Evolutionary conservation across 2,888 invertebrate species (phyloP).

Genomic region (Pheosia tremula): DNA sequence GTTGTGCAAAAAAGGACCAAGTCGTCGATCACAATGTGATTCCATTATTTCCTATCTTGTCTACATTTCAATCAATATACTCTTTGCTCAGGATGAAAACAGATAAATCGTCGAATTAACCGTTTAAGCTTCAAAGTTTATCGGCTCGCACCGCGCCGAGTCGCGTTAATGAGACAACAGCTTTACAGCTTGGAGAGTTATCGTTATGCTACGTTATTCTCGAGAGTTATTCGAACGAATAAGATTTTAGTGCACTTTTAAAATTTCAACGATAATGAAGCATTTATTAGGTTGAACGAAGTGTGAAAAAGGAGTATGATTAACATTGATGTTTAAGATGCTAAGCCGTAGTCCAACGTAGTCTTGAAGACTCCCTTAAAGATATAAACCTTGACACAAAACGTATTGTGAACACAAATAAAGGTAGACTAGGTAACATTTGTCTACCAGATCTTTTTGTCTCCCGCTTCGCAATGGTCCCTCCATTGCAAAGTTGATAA

Average conservation of each 20-base stretch:
- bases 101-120: conserved; percentile 77
- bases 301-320: not conserved
- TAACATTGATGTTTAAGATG: no score
- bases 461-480: no score
- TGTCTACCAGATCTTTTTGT: no score
- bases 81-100: conserved; percentile 40
- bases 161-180: conserved; percentile 71
- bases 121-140: conserved; percentile 53
- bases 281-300: not conserved
- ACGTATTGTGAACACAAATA: no score
- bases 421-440: no score
- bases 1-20: not conserved
- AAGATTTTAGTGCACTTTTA: conserved; percentile 29
- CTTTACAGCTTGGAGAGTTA: conserved; percentile 58
- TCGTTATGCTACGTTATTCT: conserved; percentile 33
- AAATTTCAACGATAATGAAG: not conserved
- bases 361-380: no score
- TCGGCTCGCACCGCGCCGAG: conserved; percentile 19
- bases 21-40: not conserved
- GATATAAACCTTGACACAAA: no score
- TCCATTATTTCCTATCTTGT: not conserved
- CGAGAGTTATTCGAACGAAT: conserved; percentile 21
- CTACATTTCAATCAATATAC: conserved; percentile 6
- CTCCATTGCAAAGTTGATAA: no score
- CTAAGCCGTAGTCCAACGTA: no score